Percentiles rank a stretch among this genome's conserved stretches.
Evolutionary conservation across 2,888 invertebrate genomes (phyloP).

Genomic region (Allolobophora icterica): DNA sequence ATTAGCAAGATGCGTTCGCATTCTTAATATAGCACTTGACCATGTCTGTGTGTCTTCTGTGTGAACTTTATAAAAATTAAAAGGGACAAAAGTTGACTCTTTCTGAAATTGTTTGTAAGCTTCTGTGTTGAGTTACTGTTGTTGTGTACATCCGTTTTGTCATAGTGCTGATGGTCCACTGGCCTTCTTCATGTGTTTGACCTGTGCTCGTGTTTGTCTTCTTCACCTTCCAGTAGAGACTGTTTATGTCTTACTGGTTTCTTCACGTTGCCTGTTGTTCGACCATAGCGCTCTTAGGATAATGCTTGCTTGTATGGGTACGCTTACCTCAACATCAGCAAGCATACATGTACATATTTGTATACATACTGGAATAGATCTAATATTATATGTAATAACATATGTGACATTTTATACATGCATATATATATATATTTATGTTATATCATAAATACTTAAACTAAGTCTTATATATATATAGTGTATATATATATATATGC

Average conservation of each 20-base stretch:
- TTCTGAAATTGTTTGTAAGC: neutral
- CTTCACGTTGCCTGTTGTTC: neutral
- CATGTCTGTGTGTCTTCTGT: neutral
- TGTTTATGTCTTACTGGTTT: neutral
- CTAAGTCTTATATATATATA: neutral
- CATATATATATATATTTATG: neutral
- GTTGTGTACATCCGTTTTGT: neutral
- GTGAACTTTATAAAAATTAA: neutral
- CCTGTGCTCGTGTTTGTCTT: neutral
- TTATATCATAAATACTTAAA: too few species aligned
- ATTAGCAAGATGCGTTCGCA: neutral
- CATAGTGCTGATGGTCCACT: neutral
- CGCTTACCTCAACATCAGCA: neutral
- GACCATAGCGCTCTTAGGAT: neutral
- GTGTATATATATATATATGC: neutral
- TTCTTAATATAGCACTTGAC: conserved; percentile 17
- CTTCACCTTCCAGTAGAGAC: neutral
- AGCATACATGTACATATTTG: neutral
- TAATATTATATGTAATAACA: neutral
- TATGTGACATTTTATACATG: neutral
- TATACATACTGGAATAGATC: conserved; percentile 17
- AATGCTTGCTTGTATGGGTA: neutral
- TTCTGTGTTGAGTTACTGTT: neutral
- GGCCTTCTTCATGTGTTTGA: neutral
- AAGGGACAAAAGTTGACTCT: neutral